Evolutionary conservation across 53 echinoderm and acorn worm species (phyloP).

Genomic region (Actinopyga echinites): DNA sequence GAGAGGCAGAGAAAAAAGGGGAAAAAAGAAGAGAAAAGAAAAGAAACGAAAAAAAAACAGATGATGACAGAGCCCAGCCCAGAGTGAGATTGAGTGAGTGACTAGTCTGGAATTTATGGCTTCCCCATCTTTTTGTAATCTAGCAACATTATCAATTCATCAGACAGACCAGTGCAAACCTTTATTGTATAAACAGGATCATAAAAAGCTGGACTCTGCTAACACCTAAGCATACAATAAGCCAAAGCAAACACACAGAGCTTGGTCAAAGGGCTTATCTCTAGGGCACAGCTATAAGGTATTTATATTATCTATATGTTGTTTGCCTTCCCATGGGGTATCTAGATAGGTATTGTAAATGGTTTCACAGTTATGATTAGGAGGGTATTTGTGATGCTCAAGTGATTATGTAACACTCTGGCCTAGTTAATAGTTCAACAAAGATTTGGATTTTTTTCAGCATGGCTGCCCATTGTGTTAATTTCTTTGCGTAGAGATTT

Average conservation of each 20-base stretch:
- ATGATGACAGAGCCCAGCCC: neutral
- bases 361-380: slow-evolving; percentile 28
- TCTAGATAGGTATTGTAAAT: neutral
- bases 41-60: slow-evolving; percentile 2
- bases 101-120: slow-evolving; percentile 22
- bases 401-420: slow-evolving; percentile 21
- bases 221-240: slow-evolving; percentile 8
- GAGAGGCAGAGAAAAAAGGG: neutral
- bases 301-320: slow-evolving; percentile 18
- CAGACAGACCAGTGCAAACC: neutral
- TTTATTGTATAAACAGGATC: slow-evolving; percentile 18
- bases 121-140: slow-evolving; percentile 14
- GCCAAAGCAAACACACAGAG: neutral
- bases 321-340: slow-evolving; percentile 23
- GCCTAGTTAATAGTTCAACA: no score
- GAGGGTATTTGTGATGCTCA: neutral
- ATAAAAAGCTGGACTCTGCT: neutral
- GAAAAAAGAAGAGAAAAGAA: neutral
- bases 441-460: no score
- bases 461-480: no score
- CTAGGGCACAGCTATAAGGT: neutral
- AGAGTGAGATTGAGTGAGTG: neutral
- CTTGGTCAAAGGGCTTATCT: slow-evolving; percentile 16
- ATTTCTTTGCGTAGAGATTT: no score
- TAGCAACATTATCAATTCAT: slow-evolving; percentile 32